Evolutionary conservation across 2,888 invertebrate genomes (phyloP).

Genomic region (Nemurella pictetii): DNA sequence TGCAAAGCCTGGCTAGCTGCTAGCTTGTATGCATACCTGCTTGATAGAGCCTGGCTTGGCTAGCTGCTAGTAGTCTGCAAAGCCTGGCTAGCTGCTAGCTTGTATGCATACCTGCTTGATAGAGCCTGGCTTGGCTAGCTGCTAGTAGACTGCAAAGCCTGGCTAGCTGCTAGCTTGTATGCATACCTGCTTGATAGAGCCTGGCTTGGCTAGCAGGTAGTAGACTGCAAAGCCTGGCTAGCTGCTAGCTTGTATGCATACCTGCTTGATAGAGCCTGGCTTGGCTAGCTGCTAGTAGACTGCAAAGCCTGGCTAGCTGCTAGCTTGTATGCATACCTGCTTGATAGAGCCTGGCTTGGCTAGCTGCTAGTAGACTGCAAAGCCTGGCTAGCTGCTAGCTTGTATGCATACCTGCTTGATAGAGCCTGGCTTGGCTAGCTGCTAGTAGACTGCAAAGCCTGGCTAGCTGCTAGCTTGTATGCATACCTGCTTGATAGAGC

Average conservation of each 20-base stretch:
- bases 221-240: conserved; percentile 64
- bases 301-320: neutral
- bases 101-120: too few relatives aligned
- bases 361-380: conserved; percentile 62
- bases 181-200: conserved; percentile 58
- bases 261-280: too few relatives aligned
- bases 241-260: too few relatives aligned
- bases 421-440: neutral
- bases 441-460: neutral
- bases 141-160: neutral
- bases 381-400: too few relatives aligned
- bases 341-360: conserved; percentile 57
- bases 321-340: conserved; percentile 52
- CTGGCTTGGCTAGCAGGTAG: conserved; percentile 58
- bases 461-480: neutral
- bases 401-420: too few relatives aligned
- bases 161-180: neutral
- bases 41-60: conserved; percentile 57
- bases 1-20: neutral
- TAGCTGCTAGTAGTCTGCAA: conserved; percentile 62
- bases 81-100: too few relatives aligned
- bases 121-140: neutral
- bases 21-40: conserved; percentile 52
- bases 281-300: neutral
- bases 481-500: conserved; percentile 58